Base-by-base conservation (phyloP, 2,113 vertebrate species). In the Gadus chalcogrammus region DNA sequence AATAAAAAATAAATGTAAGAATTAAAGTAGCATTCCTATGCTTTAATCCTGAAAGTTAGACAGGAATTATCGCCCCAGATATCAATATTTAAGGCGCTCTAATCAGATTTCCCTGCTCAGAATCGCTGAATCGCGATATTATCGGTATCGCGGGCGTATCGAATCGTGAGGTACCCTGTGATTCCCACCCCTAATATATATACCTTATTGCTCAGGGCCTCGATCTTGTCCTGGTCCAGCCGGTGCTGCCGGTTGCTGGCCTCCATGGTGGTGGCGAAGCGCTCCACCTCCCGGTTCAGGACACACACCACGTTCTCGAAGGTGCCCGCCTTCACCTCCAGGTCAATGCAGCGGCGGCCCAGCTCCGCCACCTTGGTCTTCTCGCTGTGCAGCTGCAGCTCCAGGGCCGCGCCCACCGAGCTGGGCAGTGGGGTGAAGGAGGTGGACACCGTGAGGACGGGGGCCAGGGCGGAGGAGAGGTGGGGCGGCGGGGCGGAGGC, bases 231-330 rank as follows among this genome's bases (percentile, higher is more conserved):
- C 83, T 96, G 95, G 87, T 98, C 97, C 27, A 95, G 87, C 1
- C 92, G 94, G 65, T 96, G 95, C 70, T 98, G 97, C 11, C 93
- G 93, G 62, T 91, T 89, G 18, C 93, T 93, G 65, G 96, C 96
- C 77, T 97, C 95, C 0, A 93, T 90, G 0, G 93, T 93, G 72
- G 95, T 89, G 16, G 95, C 94, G 0, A 93, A 93, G 60, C 95
- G 74, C 80, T 99, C 96, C 85, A 99, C 95, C 79, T 99, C 97
- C 20, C 95, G 91, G 86, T 98, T 99, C 61, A 99, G 91, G 58
- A 99, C 96, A 0, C 96, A 98, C 63, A 97, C 96, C 7, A 98
- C 98, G 77, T 98, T 99, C 88, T 99, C 97, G 13, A 99, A 95
- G 1, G 97, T 95, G 28, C 90, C 89, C 0, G 93, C 88, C 82